Evolutionary conservation across 2,888 invertebrate genomes (phyloP).

Genomic region (Dolomedes plantarius): DNA sequence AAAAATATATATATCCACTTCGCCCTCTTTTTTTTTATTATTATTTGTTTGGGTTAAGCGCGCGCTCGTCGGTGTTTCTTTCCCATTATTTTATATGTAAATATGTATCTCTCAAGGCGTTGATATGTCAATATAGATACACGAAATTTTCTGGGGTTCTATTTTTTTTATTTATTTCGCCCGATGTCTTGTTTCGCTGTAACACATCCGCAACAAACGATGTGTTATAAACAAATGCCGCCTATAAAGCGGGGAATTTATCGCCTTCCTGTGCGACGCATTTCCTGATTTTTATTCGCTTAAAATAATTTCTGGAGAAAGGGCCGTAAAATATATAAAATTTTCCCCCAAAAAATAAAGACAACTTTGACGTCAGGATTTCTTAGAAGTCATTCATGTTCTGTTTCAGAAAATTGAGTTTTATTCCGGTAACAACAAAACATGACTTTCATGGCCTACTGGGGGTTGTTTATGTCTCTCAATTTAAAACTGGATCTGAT

Average conservation of each 20-base stretch:
- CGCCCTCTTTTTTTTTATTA: not conserved
- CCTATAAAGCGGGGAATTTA: not conserved
- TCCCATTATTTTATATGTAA: slow-evolving; percentile 51
- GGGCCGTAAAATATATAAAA: no score
- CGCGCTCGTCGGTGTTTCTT: slow-evolving; percentile 2
- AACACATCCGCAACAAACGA: not conserved
- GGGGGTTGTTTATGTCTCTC: no score
- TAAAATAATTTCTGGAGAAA: no score
- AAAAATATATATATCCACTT: not conserved
- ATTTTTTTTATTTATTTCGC: not conserved
- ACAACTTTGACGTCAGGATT: no score
- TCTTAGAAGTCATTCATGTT: no score
- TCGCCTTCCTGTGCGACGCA: no score
- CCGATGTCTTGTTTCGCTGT: not conserved
- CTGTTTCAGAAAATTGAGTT: no score
- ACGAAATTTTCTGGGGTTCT: not conserved
- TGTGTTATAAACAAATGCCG: not conserved
- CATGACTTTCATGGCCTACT: no score
- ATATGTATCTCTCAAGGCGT: slow-evolving; percentile 22
- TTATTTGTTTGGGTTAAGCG: slow-evolving; percentile 24
- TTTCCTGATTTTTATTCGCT: no score
- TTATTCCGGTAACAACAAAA: no score
- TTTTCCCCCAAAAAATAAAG: no score
- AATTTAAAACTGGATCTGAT: no score
- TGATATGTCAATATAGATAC: not conserved